Conservation (phyloP, 2,888 invertebrate species). For the Hydraecia micacea region DNA sequence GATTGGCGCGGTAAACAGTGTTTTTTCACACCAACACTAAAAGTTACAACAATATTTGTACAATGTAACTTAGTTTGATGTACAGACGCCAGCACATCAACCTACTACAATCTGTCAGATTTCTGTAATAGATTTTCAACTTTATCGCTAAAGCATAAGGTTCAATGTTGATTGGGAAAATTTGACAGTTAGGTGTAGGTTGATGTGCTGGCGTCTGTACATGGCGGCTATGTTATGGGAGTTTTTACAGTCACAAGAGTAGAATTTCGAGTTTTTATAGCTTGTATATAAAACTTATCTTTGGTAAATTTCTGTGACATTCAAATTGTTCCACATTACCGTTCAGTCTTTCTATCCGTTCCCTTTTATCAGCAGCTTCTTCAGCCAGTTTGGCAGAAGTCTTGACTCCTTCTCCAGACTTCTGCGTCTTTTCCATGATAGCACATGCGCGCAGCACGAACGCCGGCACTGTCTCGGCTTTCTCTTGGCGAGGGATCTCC, state of each 20-base stretch:
- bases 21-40: background rate
- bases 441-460: conserved; percentile 97
- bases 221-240: background rate
- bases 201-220: no score
- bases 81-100: no score
- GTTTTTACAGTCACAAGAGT: background rate
- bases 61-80: background rate
- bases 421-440: conserved; percentile 97
- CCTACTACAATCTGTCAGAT: no score
- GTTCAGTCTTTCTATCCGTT: conserved; percentile 96
- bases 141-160: no score
- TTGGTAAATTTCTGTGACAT: background rate
- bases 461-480: conserved; percentile 97
- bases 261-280: background rate
- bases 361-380: conserved; percentile 95
- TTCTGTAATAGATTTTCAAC: no score
- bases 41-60: background rate
- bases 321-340: conserved; percentile 86
- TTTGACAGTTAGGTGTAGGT: no score
- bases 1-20: background rate
- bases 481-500: conserved; percentile 98
- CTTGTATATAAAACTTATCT: background rate
- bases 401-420: conserved; percentile 96
- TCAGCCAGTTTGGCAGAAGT: conserved; percentile 96
- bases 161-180: no score